phyloP scores from a whole-genome alignment of 2,113 vertebrate genomes.

The Sebastes fasciatus region DNA sequence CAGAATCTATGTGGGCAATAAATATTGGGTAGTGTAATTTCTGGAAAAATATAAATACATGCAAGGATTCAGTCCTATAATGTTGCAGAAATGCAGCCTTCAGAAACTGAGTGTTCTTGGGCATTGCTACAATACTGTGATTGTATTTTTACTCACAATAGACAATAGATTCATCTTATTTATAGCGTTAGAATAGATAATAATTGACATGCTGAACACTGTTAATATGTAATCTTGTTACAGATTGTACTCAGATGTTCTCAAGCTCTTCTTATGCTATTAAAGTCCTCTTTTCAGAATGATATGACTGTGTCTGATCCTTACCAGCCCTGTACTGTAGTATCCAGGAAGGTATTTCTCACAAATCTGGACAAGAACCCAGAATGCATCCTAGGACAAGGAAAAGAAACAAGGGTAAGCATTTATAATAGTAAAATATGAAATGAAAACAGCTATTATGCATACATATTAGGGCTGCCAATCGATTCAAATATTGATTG shows the following conservation, averaged over 20 bases:
- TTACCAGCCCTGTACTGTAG: constrained; percentile 88
- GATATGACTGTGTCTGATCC: constrained; percentile 13
- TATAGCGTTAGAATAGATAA: constrained; percentile 1
- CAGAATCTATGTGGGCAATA: neutral
- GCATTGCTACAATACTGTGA: neutral
- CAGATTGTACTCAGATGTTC: neutral
- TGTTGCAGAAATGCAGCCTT: neutral
- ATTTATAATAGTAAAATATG: neutral
- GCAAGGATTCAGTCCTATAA: neutral
- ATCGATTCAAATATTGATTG: too few species aligned
- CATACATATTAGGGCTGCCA: too few species aligned
- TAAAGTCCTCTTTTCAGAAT: constrained; percentile 4
- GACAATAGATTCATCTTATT: neutral
- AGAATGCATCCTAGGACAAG: constrained; percentile 84
- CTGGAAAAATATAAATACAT: neutral
- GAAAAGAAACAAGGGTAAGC: neutral
- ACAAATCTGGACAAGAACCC: constrained; percentile 88
- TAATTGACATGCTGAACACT: constrained; percentile 12
- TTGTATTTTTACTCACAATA: neutral
- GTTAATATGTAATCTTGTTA: constrained; percentile 14
- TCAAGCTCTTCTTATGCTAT: neutral
- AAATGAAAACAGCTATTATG: neutral
- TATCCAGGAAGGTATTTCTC: constrained; percentile 89
- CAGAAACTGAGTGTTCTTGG: neutral
- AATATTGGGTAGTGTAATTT: neutral